These are phyloP conservation scores for Manis javanica DNA, from an alignment of 2,797 vertebrate species.

Conservation along the genomic window DNA sequence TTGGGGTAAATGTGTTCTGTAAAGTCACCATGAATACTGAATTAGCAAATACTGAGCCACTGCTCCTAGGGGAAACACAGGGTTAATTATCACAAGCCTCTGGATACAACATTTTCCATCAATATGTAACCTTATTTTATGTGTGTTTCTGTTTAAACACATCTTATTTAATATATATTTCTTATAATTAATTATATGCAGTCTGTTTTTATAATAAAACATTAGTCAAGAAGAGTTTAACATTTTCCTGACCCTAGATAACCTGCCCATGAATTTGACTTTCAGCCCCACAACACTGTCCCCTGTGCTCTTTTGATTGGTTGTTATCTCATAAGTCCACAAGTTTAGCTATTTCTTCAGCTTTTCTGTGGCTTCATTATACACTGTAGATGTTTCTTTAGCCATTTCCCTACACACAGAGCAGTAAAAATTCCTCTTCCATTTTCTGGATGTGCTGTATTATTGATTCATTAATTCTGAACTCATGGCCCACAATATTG, in stretches of 20 bases:
- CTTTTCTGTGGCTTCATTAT: background rate
- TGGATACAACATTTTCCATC: constrained; percentile 20
- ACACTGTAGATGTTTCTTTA: background rate
- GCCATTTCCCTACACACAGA: background rate
- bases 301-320: background rate
- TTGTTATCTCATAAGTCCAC: background rate
- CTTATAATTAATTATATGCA: background rate
- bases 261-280: background rate
- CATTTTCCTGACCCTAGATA: background rate
- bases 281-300: background rate
- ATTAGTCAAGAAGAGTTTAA: background rate
- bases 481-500: background rate
- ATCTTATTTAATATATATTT: background rate
- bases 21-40: background rate
- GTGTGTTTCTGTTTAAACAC: constrained; percentile 27
- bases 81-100: background rate
- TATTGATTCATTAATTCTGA: background rate
- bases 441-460: background rate
- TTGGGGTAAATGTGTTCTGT: background rate
- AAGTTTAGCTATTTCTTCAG: background rate
- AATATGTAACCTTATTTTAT: constrained; percentile 17
- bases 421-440: background rate
- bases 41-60: constrained; percentile 20
- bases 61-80: background rate
- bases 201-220: background rate